Conservation (phyloP, 2,113 vertebrate species). For the Cervus canadensis region DNA sequence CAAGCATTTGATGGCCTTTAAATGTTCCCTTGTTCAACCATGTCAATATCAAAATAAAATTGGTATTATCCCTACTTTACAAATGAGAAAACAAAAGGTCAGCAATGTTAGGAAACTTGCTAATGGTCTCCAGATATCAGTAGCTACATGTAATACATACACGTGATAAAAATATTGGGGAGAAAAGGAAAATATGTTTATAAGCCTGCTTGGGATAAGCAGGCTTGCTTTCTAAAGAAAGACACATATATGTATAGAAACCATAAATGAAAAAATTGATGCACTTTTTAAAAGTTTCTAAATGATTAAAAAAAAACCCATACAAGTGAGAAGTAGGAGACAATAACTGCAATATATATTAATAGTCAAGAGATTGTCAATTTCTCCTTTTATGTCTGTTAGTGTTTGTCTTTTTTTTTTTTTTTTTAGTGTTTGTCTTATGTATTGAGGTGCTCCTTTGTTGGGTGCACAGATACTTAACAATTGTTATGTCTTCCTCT, state of each 20-base stretch:
- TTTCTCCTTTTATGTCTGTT: background rate
- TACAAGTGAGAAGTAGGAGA: background rate
- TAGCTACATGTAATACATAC: background rate
- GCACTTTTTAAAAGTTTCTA: background rate
- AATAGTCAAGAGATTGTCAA: background rate
- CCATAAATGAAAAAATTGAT: background rate
- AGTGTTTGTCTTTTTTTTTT: background rate
- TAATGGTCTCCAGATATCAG: background rate
- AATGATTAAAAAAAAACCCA: background rate
- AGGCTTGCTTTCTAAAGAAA: background rate
- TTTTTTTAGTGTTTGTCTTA: background rate
- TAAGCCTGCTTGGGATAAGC: background rate
- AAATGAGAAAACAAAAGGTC: background rate
- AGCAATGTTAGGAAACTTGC: background rate
- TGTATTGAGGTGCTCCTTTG: background rate
- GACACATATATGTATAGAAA: background rate
- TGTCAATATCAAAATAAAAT: background rate
- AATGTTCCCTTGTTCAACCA: background rate
- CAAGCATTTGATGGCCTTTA: background rate
- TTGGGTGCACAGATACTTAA: background rate
- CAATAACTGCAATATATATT: background rate
- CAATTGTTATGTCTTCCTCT: background rate
- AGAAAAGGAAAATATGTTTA: background rate
- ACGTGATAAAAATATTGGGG: background rate
- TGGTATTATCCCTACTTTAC: background rate